Percentiles rank a stretch among this genome's conserved stretches.
Evolutionary conservation across 2,888 invertebrate species (phyloP).

Genomic region (Allophyes oxyacanthae): DNA sequence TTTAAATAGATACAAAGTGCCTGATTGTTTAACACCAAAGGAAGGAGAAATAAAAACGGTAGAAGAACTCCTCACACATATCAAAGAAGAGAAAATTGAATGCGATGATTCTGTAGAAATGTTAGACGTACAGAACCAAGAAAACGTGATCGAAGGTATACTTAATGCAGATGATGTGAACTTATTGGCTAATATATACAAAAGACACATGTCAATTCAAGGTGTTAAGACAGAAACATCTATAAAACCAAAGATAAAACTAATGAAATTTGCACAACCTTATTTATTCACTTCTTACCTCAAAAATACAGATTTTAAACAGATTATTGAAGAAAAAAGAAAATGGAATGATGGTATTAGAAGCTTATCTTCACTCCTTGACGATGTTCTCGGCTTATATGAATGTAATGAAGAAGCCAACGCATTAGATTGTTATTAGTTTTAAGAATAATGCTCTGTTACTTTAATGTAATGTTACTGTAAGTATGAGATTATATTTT

Average conservation of each 20-base stretch:
- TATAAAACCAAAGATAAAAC: conserved; percentile 65
- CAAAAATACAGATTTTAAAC: conserved; percentile 89
- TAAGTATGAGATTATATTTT: conserved; percentile 50
- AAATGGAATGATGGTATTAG: conserved; percentile 92
- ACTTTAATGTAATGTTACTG: conserved; percentile 13
- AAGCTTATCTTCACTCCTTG: conserved; percentile 92
- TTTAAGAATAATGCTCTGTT: conserved; percentile 4
- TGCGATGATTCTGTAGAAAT: conserved; percentile 54
- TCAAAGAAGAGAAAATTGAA: conserved; percentile 63
- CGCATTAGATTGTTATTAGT: conserved; percentile 92
- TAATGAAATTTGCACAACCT: conserved; percentile 80
- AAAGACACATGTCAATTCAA: conserved; percentile 81
- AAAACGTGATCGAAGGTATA: conserved; percentile 91
- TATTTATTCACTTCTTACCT: conserved; percentile 90
- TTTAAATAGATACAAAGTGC: conserved; percentile 88
- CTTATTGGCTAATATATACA: conserved; percentile 90
- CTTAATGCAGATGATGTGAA: conserved; percentile 90
- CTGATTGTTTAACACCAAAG: conserved; percentile 66
- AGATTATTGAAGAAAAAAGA: conserved; percentile 89
- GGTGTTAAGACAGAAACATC: conserved; percentile 64
- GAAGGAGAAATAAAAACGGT: conserved; percentile 66
- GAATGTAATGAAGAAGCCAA: conserved; percentile 87
- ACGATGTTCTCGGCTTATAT: conserved; percentile 92
- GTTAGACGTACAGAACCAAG: conserved; percentile 50
- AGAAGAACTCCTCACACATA: conserved; percentile 67